These are phyloP conservation scores for Smutsia temminckii DNA, from an alignment of 2,797 vertebrate species.

Conservation along the genomic window DNA sequence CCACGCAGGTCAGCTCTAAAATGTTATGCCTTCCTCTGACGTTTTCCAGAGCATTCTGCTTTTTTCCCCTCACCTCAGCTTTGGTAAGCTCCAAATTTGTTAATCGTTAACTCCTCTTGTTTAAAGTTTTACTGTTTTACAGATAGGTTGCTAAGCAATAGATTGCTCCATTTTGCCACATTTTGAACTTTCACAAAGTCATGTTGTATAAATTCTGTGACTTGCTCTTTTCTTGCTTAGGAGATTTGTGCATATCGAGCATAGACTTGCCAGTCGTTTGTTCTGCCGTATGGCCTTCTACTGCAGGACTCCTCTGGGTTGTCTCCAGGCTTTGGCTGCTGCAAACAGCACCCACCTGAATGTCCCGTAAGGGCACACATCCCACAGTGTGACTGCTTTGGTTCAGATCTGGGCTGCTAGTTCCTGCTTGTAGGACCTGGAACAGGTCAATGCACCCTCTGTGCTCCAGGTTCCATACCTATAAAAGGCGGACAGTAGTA, in stretches of 20 bases:
- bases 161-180: neutral
- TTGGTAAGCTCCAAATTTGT: neutral
- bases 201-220: neutral
- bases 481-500: neutral
- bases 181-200: neutral
- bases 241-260: neutral
- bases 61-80: neutral
- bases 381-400: neutral
- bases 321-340: neutral
- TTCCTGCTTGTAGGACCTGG: neutral
- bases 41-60: accelerated
- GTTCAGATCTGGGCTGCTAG: neutral
- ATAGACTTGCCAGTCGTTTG: accelerated
- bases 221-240: neutral
- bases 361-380: neutral
- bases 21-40: accelerated
- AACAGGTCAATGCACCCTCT: neutral
- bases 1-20: too few species aligned
- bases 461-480: neutral
- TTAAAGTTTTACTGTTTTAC: neutral
- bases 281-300: neutral
- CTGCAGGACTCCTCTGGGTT: neutral
- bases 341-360: neutral
- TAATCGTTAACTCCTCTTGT: neutral
- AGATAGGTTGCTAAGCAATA: neutral